Evolutionary conservation across 2,113 vertebrate genomes (phyloP).

Genomic region (Caretta caretta): DNA sequence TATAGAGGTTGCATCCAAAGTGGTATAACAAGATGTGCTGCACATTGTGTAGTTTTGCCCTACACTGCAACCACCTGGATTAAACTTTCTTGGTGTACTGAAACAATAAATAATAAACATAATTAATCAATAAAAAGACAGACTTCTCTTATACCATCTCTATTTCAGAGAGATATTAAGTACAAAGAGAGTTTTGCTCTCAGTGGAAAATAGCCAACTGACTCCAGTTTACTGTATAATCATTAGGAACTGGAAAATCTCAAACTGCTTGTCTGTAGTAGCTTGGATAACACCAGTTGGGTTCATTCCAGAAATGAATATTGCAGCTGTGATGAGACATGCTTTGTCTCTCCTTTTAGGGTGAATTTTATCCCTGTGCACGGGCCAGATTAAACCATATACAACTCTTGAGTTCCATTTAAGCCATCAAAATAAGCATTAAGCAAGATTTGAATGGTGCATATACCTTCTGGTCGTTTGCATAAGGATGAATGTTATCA

Average conservation of each 20-base stretch:
- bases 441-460: not conserved
- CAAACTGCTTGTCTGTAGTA: constrained; percentile 66
- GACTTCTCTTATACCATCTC: constrained; percentile 65
- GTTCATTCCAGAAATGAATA: constrained; percentile 66
- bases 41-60: constrained; percentile 66
- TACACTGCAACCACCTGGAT: constrained; percentile 52
- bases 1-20: constrained; percentile 53
- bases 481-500: not conserved
- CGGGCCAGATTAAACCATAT: constrained; percentile 24
- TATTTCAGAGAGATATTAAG: constrained; percentile 69
- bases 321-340: constrained; percentile 70
- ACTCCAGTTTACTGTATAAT: constrained; percentile 74
- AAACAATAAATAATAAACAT: constrained; percentile 23
- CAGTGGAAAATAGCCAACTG: constrained; percentile 51
- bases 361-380: constrained; percentile 5
- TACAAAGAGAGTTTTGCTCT: constrained; percentile 62
- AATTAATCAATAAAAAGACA: constrained; percentile 69
- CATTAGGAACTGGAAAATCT: constrained; percentile 77
- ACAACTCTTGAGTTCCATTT: constrained; percentile 17
- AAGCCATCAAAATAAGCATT: constrained; percentile 20
- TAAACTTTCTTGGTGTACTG: constrained; percentile 52
- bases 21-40: constrained; percentile 61
- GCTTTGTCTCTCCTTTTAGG: constrained; percentile 33
- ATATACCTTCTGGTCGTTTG: constrained; percentile 2
- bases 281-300: constrained; percentile 71